A percentile compares a stretch with the other conserved stretches of the same genome.
These are phyloP conservation scores for Pituophis catenifer DNA, from an alignment of 2,113 vertebrate genomes.

Conservation along the genomic window DNA sequence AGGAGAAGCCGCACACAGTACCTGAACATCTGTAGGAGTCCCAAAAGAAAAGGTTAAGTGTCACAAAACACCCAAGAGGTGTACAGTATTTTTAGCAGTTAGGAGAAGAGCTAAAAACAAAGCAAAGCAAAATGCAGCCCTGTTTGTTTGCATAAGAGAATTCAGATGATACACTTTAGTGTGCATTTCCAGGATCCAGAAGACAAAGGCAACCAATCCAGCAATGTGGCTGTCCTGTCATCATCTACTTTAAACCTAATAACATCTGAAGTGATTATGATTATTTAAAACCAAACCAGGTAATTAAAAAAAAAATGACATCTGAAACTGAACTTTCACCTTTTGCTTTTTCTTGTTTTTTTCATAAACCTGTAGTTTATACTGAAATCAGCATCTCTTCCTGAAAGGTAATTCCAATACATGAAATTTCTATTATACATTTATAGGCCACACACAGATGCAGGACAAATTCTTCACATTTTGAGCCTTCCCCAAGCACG, in stretches of 20 bases:
- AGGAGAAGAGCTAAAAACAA: slow-evolving; percentile 29
- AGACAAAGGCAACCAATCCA: not conserved
- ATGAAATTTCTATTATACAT: slow-evolving; percentile 62
- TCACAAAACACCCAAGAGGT: slow-evolving; percentile 48
- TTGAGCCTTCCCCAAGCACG: slow-evolving; percentile 55
- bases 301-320: not conserved
- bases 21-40: slow-evolving; percentile 60
- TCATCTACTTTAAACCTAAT: not conserved
- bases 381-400: slow-evolving; percentile 35
- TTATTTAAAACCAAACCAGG: slow-evolving; percentile 12
- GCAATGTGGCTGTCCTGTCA: not conserved
- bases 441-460: slow-evolving; percentile 60
- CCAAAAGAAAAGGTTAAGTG: slow-evolving; percentile 27
- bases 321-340: not conserved
- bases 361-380: slow-evolving; percentile 30
- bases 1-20: slow-evolving; percentile 60
- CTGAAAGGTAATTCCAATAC: slow-evolving; percentile 49
- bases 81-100: slow-evolving; percentile 49
- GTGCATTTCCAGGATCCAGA: not conserved
- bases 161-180: not conserved
- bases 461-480: slow-evolving; percentile 59
- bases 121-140: slow-evolving; percentile 17
- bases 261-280: slow-evolving; percentile 13
- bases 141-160: slow-evolving; percentile 20
- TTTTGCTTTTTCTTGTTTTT: slow-evolving; percentile 24